Evolutionary conservation across 2,113 vertebrate genomes (phyloP).

Genomic region (Actenoides hombroni): DNA sequence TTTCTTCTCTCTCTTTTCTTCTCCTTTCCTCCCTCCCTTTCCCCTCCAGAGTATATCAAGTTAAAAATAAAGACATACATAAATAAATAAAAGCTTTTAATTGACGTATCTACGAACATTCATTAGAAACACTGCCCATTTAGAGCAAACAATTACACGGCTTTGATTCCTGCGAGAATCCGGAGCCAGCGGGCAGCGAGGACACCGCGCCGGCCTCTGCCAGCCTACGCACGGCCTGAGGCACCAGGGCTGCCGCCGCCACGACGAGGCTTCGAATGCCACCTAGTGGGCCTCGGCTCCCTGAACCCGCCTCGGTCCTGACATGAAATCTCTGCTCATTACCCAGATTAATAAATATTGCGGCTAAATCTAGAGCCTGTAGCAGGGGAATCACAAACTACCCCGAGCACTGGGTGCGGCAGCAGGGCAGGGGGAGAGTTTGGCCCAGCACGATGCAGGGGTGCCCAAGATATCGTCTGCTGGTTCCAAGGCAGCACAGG

Average conservation of each 20-base stretch:
- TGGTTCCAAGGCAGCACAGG: neutral
- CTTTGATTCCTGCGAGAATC: neutral
- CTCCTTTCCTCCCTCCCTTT: neutral
- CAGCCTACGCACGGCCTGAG: rapidly evolving
- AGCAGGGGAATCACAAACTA: neutral
- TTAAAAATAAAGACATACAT: neutral
- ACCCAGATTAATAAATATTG: neutral
- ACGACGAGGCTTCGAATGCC: conserved; percentile 31
- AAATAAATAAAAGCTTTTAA: neutral
- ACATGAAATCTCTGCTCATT: neutral
- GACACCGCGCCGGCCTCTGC: neutral
- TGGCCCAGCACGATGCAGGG: no score
- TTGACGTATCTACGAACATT: neutral
- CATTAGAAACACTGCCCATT: neutral
- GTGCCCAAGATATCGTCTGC: rapidly evolving
- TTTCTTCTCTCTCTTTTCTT: no score
- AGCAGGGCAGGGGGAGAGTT: rapidly evolving
- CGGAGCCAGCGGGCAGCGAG: rapidly evolving
- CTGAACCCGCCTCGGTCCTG: neutral
- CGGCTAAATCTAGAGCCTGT: neutral
- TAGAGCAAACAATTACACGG: neutral
- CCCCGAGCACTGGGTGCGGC: rapidly evolving
- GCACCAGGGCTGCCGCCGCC: neutral
- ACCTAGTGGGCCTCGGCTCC: conserved; percentile 35
- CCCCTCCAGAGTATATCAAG: neutral